A percentile compares a stretch with the other conserved stretches of the same genome.
Evolutionary conservation across 1,140 invertebrate species (phyloP).

Genomic region (Sarcophaga bullata): DNA sequence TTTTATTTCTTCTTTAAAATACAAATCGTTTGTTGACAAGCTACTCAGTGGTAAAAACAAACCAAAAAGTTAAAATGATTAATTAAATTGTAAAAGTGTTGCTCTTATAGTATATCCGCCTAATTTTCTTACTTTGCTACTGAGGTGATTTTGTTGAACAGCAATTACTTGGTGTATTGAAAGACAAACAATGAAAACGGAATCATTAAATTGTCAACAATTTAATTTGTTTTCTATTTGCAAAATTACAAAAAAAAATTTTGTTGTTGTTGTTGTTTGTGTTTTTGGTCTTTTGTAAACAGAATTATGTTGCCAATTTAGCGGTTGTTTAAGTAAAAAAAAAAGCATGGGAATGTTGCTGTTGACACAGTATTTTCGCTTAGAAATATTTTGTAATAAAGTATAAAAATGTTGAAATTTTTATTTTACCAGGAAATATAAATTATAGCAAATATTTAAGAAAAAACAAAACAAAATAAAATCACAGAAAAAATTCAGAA

Average conservation of each 20-base stretch:
- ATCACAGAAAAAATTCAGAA: no score
- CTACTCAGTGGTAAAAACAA: not conserved
- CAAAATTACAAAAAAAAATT: not conserved
- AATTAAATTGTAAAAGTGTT: not conserved
- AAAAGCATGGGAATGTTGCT: not conserved
- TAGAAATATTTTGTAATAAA: not conserved
- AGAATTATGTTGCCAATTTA: not conserved
- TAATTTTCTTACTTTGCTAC: not conserved
- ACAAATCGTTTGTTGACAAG: not conserved
- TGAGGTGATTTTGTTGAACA: not conserved
- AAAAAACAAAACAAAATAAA: no score
- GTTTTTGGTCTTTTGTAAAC: not conserved
- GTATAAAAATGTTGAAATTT: not conserved
- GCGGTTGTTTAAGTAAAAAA: not conserved
- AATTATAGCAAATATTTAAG: no score
- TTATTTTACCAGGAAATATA: no score
- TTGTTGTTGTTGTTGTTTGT: not conserved
- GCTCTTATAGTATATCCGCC: no score
- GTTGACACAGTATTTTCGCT: not conserved
- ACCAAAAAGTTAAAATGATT: not conserved
- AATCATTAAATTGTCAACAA: slow-evolving; percentile 15
- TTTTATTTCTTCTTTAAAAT: not conserved
- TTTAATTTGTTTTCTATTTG: not conserved
- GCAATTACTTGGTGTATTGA: not conserved
- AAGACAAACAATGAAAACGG: not conserved